phyloP scores from a whole-genome alignment of 2,797 vertebrate species.

The Galaxias olidus region DNA sequence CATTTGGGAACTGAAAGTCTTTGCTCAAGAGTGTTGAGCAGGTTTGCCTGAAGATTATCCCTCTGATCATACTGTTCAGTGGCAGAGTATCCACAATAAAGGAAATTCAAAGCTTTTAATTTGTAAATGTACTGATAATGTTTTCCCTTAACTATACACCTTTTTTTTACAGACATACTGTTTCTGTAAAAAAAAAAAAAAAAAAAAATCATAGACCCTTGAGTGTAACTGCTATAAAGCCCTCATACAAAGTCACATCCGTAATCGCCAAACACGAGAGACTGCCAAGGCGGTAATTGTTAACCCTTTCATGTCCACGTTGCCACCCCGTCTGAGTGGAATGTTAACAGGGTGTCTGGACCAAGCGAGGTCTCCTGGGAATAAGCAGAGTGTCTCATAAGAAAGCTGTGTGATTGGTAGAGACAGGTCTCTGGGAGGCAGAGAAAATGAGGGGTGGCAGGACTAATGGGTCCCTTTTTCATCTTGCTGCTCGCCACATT shows the following conservation, averaged over 20 bases:
- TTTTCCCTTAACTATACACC: too few species aligned
- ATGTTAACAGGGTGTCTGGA: slow-evolving; percentile 29
- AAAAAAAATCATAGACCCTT: not conserved
- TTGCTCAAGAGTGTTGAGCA: not conserved
- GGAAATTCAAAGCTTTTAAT: too few species aligned
- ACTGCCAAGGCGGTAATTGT: slow-evolving; percentile 5
- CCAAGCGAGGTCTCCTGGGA: slow-evolving; percentile 30
- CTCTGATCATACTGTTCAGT: too few species aligned
- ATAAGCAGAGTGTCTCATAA: slow-evolving; percentile 9
- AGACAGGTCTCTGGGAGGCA: slow-evolving; percentile 24
- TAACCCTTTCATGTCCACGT: slow-evolving; percentile 16
- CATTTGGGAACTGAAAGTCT: not conserved
- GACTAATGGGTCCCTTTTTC: slow-evolving; percentile 33
- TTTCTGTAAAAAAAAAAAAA: not conserved
- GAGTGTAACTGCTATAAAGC: not conserved
- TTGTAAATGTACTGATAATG: too few species aligned
- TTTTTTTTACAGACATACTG: not conserved
- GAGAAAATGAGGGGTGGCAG: slow-evolving; percentile 41
- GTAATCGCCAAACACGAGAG: not conserved
- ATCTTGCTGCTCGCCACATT: slow-evolving; percentile 20
- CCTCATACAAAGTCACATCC: slow-evolving; percentile 26
- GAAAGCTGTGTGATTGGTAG: slow-evolving; percentile 32
- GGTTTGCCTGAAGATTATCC: not conserved
- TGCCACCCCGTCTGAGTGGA: slow-evolving; percentile 9
- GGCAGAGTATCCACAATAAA: not conserved